Evolutionary conservation across 2,113 vertebrate species (phyloP), one percentile per base, ranked within the genome.

Genomic region (Catharus minimus): DNA sequence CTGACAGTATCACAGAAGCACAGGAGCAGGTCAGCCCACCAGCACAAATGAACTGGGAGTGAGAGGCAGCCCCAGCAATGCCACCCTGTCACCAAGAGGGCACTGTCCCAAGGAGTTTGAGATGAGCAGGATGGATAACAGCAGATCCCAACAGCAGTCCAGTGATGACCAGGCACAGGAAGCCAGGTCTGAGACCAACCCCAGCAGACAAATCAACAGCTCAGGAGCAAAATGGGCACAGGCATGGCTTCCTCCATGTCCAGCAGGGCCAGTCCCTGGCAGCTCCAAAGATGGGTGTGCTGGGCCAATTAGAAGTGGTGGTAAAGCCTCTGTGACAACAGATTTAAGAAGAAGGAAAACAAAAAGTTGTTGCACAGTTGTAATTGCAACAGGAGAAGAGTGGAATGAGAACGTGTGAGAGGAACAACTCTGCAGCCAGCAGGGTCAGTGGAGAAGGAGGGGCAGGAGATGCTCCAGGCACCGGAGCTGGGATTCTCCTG

Each of bases 161-260:
- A 10, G 2, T 0, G 0, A 55, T 2, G 0, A 7, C 3, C 14
- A n/a, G 1, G 2, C 7, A 30, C 0, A 44, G 1, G 4, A 1
- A 67, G 4, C 1, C 18, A 71, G 1, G 2, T 27, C 16, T 18
- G 4, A 60, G 1, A 23, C 2, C 15, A 56, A 2, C 2, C 7
- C 13, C 18, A 4, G 0, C 1, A 83, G 4, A 32, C 1, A 17
- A 36, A 47, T 7, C 13, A 58, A 8, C 1, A 43, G 6, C 1
- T 30, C 18, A 57, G 4, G 2, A 26, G 3, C 1, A 39, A 1
- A 56, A 0, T 5, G 0, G 1, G 0, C 11, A 36, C 5, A 38
- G 1, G 0, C 4, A 24, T 1, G 24, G 3, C 23, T 69, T 82
- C 46, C 26, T 60, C 20, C 38, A 52, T 0, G 0, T 30, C 38